These are phyloP conservation scores for Monoplex corrugatus DNA, from an alignment of 2,888 invertebrate species.

Conservation along the genomic window DNA sequence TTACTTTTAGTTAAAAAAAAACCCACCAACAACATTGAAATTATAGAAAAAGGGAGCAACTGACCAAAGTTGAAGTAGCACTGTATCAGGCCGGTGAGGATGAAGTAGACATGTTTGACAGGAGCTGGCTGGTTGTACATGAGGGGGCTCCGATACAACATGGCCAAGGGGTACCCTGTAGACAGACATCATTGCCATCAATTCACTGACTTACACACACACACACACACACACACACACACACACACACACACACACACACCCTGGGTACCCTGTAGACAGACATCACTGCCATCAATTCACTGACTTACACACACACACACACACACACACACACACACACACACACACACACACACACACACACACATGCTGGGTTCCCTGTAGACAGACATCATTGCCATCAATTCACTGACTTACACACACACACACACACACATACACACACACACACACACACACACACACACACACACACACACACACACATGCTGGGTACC, in stretches of 20 bases:
- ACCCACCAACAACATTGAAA: too few species aligned
- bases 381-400: not conserved
- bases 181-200: slow-evolving; percentile 62
- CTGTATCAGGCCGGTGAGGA: slow-evolving; percentile 87
- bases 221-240: not conserved
- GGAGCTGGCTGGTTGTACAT: slow-evolving; percentile 83
- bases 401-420: not conserved
- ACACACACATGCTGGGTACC: not conserved
- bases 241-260: not conserved
- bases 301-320: not conserved
- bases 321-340: too few species aligned
- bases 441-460: not conserved
- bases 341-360: too few species aligned
- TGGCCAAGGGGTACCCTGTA: slow-evolving; percentile 89
- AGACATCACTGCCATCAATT: not conserved
- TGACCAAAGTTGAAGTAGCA: slow-evolving; percentile 94
- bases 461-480: too few species aligned
- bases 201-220: not conserved
- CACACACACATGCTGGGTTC: not conserved
- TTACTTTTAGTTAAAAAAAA: too few species aligned
- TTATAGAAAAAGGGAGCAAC: too few species aligned
- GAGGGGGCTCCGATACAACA: slow-evolving; percentile 85
- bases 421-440: not conserved
- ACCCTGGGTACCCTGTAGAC: not conserved
- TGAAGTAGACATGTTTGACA: slow-evolving; percentile 89